A percentile compares a stretch with the other conserved stretches of the same genome.
phyloP scores from a whole-genome alignment of 1,140 invertebrate genomes.

The Drosophila sucinea region DNA sequence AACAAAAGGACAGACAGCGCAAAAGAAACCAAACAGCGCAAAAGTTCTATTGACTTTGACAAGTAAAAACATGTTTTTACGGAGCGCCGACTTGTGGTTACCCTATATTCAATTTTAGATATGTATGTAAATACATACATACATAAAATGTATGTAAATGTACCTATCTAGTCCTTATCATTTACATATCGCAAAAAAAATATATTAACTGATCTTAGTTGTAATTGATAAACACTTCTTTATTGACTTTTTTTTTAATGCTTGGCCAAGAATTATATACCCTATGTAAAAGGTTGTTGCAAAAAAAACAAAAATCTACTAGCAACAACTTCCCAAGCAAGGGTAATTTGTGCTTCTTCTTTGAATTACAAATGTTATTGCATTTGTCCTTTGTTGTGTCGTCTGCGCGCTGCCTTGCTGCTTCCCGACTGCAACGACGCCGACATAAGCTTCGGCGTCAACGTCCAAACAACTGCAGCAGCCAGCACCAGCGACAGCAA shows the following conservation, averaged over 20 bases:
- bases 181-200: too few species aligned
- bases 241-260: neutral
- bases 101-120: neutral
- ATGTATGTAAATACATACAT: neutral
- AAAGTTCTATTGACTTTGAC: slow-evolving; percentile 54
- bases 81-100: slow-evolving; percentile 24
- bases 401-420: slow-evolving; percentile 29
- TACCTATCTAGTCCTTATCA: too few species aligned
- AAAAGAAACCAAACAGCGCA: slow-evolving; percentile 43
- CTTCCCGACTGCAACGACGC: slow-evolving; percentile 14
- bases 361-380: slow-evolving; percentile 39
- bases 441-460: slow-evolving; percentile 4
- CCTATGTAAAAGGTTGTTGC: neutral
- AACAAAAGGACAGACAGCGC: slow-evolving; percentile 24
- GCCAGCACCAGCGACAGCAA: slow-evolving; percentile 37
- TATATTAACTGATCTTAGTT: too few species aligned
- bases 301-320: slow-evolving; percentile 5
- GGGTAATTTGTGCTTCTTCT: slow-evolving; percentile 22
- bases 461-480: slow-evolving; percentile 12
- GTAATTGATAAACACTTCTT: too few species aligned
- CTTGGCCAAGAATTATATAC: neutral
- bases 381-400: slow-evolving; percentile 50
- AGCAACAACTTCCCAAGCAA: slow-evolving; percentile 23
- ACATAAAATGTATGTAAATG: slow-evolving; percentile 5
- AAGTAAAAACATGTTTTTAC: slow-evolving; percentile 34